phyloP scores from a whole-genome alignment of 1,140 invertebrate genomes.

The Paraescarpia echinospica region DNA sequence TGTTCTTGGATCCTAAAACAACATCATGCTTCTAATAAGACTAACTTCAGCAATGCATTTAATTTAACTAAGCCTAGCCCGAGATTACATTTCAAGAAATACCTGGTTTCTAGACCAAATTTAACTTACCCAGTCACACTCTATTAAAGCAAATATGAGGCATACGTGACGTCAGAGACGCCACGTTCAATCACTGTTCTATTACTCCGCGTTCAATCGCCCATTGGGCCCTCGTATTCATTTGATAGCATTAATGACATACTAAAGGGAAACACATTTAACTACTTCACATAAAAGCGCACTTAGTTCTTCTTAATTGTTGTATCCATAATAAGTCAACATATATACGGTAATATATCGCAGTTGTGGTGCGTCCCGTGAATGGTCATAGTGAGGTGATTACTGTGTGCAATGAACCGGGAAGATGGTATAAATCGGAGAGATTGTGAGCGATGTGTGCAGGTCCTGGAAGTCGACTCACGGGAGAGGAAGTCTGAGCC shows the following conservation, averaged over 20 bases:
- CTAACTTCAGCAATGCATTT: too few species aligned
- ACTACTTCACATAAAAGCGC: background rate
- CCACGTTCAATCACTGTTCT: background rate
- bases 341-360: background rate
- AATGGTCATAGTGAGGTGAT: background rate
- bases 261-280: background rate
- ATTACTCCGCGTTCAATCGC: background rate
- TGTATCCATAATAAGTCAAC: background rate
- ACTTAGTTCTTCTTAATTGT: background rate
- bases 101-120: too few species aligned
- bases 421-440: background rate
- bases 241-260: background rate
- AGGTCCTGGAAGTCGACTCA: background rate
- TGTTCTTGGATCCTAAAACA: background rate
- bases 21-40: too few species aligned
- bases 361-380: background rate
- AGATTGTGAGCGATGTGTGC: background rate
- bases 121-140: too few species aligned
- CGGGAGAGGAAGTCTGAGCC: background rate
- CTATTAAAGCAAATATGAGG: too few species aligned
- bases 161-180: too few species aligned
- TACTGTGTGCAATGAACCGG: background rate
- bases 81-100: too few species aligned
- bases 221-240: background rate
- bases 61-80: too few species aligned